Percentiles rank a stretch among this genome's conserved stretches.
These are phyloP conservation scores for Triplophysa rosa DNA, from an alignment of 2,113 vertebrate genomes.

Conservation along the genomic window DNA sequence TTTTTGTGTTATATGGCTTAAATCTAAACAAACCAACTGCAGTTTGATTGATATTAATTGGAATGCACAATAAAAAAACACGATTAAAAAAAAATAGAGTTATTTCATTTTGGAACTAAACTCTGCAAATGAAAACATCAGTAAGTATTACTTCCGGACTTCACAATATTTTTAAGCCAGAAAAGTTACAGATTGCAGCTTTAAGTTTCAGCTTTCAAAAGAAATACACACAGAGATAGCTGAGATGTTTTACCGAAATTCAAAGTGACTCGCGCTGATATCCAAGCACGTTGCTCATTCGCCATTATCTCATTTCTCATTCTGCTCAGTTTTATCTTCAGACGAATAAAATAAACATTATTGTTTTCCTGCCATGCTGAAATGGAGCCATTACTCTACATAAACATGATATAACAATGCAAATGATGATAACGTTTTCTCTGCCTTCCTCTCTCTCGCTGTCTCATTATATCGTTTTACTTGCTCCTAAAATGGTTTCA, in stretches of 20 bases:
- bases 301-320: constrained; percentile 9
- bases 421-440: constrained; percentile 26
- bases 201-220: not conserved
- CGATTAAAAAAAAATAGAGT: no score
- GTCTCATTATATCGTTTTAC: constrained; percentile 6
- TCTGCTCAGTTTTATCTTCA: not conserved
- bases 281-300: constrained; percentile 3
- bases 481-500: constrained; percentile 2
- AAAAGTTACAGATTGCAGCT: no score
- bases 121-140: no score
- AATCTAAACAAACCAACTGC: no score
- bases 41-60: no score
- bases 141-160: no score
- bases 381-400: constrained; percentile 34
- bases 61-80: no score
- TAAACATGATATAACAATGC: constrained; percentile 19
- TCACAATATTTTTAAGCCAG: no score
- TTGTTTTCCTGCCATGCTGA: constrained; percentile 29
- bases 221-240: not conserved
- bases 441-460: constrained; percentile 11
- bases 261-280: not conserved
- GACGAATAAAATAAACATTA: constrained; percentile 25
- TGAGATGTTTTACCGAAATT: not conserved
- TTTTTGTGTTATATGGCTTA: no score
- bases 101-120: no score